These are phyloP conservation scores for Oligia fasciuncula DNA, from an alignment of 2,888 invertebrate genomes.

Conservation along the genomic window DNA sequence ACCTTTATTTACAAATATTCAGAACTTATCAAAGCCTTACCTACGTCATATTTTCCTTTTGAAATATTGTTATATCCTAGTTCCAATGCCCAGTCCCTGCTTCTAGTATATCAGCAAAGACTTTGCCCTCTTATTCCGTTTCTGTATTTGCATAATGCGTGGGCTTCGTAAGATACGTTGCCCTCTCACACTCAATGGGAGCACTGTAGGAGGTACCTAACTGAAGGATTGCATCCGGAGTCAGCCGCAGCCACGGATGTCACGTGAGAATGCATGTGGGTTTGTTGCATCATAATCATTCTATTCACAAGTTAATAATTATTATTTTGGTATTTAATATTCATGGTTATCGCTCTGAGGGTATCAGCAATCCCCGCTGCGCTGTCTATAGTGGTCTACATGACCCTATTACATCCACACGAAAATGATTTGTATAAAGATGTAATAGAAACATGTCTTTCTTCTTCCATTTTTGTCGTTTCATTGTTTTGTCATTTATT, in stretches of 20 bases:
- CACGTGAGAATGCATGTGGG: neutral
- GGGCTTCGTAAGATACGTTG: neutral
- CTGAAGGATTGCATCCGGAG: neutral
- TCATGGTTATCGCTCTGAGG: neutral
- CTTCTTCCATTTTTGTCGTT: neutral
- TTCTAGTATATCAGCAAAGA: neutral
- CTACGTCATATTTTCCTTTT: neutral
- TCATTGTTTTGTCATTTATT: conserved; percentile 16
- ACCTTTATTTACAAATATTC: neutral
- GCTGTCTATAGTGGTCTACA: neutral
- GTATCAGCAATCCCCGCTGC: neutral
- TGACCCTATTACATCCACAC: neutral
- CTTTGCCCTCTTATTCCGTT: neutral
- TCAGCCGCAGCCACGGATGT: neutral
- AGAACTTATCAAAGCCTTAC: neutral
- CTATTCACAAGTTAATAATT: neutral
- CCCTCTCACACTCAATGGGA: neutral
- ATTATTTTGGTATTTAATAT: neutral
- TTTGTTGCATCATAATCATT: neutral
- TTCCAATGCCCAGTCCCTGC: neutral
- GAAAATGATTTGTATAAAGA: neutral
- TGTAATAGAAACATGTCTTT: neutral
- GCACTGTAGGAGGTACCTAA: neutral
- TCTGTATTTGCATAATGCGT: neutral
- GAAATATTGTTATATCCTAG: neutral